Conservation (phyloP, 2,888 invertebrate genomes). For the Parthenolecanium corni region DNA sequence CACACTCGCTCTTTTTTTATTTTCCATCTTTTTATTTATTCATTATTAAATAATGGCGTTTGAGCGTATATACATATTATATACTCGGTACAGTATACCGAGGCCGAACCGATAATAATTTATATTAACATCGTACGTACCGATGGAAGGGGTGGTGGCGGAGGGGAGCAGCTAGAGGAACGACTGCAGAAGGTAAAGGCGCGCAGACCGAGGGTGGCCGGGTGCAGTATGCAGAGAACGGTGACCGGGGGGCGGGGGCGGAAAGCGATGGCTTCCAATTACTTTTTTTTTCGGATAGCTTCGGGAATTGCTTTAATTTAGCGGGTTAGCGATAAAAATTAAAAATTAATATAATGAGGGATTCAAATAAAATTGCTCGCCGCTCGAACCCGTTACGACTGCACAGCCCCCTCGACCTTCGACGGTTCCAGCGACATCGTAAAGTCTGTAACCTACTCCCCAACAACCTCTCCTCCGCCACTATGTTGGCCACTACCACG, state of each 20-base stretch:
- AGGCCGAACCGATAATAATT: slow-evolving; percentile 21
- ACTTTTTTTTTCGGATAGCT: slow-evolving; percentile 26
- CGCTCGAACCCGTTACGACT: too few species aligned
- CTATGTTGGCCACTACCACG: too few species aligned
- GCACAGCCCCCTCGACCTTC: too few species aligned
- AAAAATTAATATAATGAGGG: slow-evolving; percentile 28
- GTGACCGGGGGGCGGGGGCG: neutral
- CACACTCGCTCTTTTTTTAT: too few species aligned
- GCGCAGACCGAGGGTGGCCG: neutral
- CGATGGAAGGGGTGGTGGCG: neutral
- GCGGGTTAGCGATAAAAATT: slow-evolving; percentile 26
- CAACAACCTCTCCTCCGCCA: too few species aligned
- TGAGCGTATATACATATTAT: neutral
- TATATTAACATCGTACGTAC: slow-evolving; percentile 17
- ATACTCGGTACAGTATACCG: neutral
- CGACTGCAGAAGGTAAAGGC: too few species aligned
- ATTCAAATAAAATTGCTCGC: slow-evolving; percentile 27
- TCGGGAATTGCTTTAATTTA: slow-evolving; percentile 28
- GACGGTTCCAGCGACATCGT: too few species aligned
- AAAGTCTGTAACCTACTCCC: too few species aligned
- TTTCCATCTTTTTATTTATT: neutral
- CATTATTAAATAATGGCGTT: neutral
- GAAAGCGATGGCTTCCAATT: slow-evolving; percentile 6
- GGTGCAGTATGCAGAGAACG: neutral
- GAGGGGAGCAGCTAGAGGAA: too few species aligned